A percentile compares a stretch with the other conserved stretches of the same genome.
Conservation (phyloP, 2,888 invertebrate species). For the Trachelus iudaicus region DNA sequence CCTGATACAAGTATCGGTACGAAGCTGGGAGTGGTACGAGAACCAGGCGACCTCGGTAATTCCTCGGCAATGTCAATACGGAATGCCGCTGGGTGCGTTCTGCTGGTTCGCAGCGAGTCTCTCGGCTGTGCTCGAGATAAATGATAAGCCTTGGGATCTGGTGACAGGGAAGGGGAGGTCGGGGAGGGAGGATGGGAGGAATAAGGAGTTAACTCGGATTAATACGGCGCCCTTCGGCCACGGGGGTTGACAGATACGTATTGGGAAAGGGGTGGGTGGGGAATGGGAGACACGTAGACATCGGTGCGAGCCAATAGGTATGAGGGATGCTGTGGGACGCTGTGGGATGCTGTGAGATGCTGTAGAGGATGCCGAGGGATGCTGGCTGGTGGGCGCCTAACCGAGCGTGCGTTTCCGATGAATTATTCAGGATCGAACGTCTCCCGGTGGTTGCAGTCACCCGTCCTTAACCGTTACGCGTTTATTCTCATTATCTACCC, state of each 20-base stretch:
- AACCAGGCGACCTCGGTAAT: conserved; percentile 53
- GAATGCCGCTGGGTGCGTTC: conserved; percentile 37
- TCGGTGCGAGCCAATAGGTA: too few species aligned
- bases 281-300: too few species aligned
- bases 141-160: too few species aligned
- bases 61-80: conserved; percentile 46
- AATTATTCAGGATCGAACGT: conserved; percentile 58
- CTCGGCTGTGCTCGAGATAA: too few species aligned
- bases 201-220: too few species aligned
- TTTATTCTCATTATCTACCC: conserved; percentile 55
- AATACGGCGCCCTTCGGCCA: too few species aligned
- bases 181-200: too few species aligned
- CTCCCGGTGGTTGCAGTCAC: conserved; percentile 39
- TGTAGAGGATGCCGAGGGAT: neutral
- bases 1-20: too few species aligned
- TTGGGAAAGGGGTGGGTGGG: too few species aligned
- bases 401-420: conserved; percentile 58
- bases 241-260: too few species aligned
- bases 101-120: conserved; percentile 8
- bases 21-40: conserved; percentile 44
- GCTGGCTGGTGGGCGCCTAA: conserved; percentile 27
- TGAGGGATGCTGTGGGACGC: too few species aligned
- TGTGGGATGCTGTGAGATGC: neutral
- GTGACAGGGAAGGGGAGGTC: too few species aligned
- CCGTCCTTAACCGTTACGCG: conserved; percentile 47